A percentile compares a stretch with the other conserved stretches of the same genome.
phyloP scores from a whole-genome alignment of 2,888 invertebrate species.

The Carterocephalus palaemon region DNA sequence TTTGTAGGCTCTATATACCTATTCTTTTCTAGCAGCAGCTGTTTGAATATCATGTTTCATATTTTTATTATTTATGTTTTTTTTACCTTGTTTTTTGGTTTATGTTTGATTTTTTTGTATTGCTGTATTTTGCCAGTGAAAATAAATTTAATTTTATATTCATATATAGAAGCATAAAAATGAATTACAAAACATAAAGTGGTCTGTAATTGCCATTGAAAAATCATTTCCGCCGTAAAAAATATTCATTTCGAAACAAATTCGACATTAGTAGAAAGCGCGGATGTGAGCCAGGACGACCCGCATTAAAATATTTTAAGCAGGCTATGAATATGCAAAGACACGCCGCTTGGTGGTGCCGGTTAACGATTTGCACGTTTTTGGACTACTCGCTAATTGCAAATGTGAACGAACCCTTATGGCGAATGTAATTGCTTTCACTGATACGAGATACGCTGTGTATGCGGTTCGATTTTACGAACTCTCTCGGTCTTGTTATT shows the following conservation, averaged over 20 bases:
- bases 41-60: too few relatives aligned
- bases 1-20: too few relatives aligned
- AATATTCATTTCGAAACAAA: constrained; percentile 44
- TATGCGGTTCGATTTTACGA: constrained; percentile 53
- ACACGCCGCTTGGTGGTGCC: constrained; percentile 67
- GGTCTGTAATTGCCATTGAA: neutral
- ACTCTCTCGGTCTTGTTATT: constrained; percentile 32
- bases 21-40: too few relatives aligned
- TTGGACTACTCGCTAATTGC: constrained; percentile 76
- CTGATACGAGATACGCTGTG: constrained; percentile 61
- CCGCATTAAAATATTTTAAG: constrained; percentile 78
- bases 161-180: too few relatives aligned
- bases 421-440: constrained; percentile 74
- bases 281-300: constrained; percentile 60
- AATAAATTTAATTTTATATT: too few relatives aligned
- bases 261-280: constrained; percentile 69
- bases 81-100: too few relatives aligned
- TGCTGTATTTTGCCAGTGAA: too few relatives aligned
- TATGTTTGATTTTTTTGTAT: too few relatives aligned
- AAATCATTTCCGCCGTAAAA: constrained; percentile 1
- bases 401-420: constrained; percentile 76
- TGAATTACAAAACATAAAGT: too few relatives aligned
- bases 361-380: constrained; percentile 78
- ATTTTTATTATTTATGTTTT: too few relatives aligned
- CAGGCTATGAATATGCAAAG: constrained; percentile 78